Evolutionary conservation across 2,888 invertebrate species (phyloP).

Genomic region (Uloborus plumipes): DNA sequence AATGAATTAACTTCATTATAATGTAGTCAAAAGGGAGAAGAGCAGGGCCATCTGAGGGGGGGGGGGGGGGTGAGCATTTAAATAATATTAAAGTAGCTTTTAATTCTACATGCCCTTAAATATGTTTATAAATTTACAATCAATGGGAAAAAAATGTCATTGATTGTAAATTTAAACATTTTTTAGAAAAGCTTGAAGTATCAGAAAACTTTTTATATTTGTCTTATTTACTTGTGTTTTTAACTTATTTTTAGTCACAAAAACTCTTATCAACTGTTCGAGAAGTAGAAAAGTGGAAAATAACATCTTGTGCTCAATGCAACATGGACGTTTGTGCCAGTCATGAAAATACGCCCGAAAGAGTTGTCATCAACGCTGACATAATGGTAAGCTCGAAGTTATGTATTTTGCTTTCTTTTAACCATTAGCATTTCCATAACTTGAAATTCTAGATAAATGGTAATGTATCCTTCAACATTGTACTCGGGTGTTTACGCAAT

Average conservation of each 20-base stretch:
- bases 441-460: neutral
- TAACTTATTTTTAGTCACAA: slow-evolving; percentile 33
- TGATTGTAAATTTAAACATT: too few relatives aligned
- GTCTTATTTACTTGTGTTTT: neutral
- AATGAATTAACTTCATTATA: too few relatives aligned
- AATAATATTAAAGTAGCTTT: too few relatives aligned
- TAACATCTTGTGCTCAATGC: slow-evolving; percentile 47
- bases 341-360: slow-evolving; percentile 42
- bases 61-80: too few relatives aligned
- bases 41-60: too few relatives aligned
- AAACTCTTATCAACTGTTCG: slow-evolving; percentile 37
- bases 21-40: too few relatives aligned
- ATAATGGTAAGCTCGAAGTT: slow-evolving; percentile 17
- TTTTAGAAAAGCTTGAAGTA: too few relatives aligned
- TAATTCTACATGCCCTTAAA: too few relatives aligned
- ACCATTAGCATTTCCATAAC: neutral
- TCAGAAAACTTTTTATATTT: neutral
- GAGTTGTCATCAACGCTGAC: slow-evolving; percentile 31
- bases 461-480: neutral
- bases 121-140: too few relatives aligned
- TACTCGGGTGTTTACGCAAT: too few relatives aligned
- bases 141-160: too few relatives aligned
- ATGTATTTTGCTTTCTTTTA: neutral
- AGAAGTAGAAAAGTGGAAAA: slow-evolving; percentile 38
- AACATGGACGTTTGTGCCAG: slow-evolving; percentile 52